These are phyloP conservation scores for Ptychoptera contaminata DNA, from an alignment of 2,888 invertebrate species.

Conservation along the genomic window DNA sequence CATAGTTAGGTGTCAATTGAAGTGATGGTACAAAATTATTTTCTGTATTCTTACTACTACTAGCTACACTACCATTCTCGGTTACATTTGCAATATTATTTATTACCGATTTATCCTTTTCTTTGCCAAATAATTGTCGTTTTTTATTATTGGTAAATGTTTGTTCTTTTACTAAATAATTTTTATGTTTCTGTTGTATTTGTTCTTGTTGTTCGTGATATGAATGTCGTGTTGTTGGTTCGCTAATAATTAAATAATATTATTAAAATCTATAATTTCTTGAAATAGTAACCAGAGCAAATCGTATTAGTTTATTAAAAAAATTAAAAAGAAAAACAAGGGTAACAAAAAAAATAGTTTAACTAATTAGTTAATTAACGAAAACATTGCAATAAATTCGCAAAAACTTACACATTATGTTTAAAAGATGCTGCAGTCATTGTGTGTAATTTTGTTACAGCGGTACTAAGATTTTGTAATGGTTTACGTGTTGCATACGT, in stretches of 20 bases:
- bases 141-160: not conserved
- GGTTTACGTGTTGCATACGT: no score
- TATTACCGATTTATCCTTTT: not conserved
- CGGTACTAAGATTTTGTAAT: no score
- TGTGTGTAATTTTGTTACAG: no score
- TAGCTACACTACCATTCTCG: not conserved
- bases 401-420: no score
- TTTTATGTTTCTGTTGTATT: not conserved
- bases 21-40: constrained; percentile 3
- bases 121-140: constrained; percentile 3
- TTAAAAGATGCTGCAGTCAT: no score
- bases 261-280: no score
- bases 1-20: not conserved
- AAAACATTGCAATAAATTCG: no score
- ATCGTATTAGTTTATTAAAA: no score
- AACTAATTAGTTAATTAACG: no score
- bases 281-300: no score
- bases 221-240: not conserved
- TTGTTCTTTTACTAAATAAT: not conserved
- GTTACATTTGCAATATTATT: not conserved
- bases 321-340: no score
- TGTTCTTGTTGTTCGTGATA: not conserved
- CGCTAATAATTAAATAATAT: not conserved
- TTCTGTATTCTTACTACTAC: not conserved
- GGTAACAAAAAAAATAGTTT: no score